Evolutionary conservation across 1,140 invertebrate genomes (phyloP).

Genomic region (Drosophila sp.): DNA sequence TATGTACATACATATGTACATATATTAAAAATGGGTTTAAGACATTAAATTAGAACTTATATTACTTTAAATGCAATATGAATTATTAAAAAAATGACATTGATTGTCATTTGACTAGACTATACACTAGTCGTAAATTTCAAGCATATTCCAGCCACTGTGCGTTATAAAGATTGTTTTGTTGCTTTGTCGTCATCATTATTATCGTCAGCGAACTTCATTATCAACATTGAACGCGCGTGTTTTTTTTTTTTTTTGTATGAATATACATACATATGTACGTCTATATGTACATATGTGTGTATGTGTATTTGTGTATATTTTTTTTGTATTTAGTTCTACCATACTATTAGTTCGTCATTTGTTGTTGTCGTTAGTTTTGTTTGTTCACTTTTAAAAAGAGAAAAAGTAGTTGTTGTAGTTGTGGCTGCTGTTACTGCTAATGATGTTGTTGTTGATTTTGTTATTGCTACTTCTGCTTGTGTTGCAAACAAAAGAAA

Average conservation of each 20-base stretch:
- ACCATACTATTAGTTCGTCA: slow-evolving; percentile 21
- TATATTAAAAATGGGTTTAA: too few relatives aligned
- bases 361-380: slow-evolving; percentile 50
- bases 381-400: slow-evolving; percentile 40
- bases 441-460: slow-evolving; percentile 15
- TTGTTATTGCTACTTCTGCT: background rate
- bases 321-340: slow-evolving; percentile 6
- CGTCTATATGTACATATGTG: background rate
- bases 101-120: too few relatives aligned
- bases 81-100: too few relatives aligned
- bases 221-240: slow-evolving; percentile 63
- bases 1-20: too few relatives aligned
- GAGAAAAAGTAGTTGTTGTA: slow-evolving; percentile 29
- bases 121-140: background rate
- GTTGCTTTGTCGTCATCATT: slow-evolving; percentile 70
- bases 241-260: slow-evolving; percentile 56
- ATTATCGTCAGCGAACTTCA: slow-evolving; percentile 74
- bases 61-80: too few relatives aligned
- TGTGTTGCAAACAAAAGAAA: slow-evolving; percentile 52
- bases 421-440: slow-evolving; percentile 19
- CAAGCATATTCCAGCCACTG: slow-evolving; percentile 36
- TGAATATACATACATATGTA: slow-evolving; percentile 6
- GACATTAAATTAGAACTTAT: too few relatives aligned
- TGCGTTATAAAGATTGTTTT: slow-evolving; percentile 53
- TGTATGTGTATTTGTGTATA: background rate